These are phyloP conservation scores for Popillia japonica DNA, from an alignment of 1,140 invertebrate species.

Conservation along the genomic window DNA sequence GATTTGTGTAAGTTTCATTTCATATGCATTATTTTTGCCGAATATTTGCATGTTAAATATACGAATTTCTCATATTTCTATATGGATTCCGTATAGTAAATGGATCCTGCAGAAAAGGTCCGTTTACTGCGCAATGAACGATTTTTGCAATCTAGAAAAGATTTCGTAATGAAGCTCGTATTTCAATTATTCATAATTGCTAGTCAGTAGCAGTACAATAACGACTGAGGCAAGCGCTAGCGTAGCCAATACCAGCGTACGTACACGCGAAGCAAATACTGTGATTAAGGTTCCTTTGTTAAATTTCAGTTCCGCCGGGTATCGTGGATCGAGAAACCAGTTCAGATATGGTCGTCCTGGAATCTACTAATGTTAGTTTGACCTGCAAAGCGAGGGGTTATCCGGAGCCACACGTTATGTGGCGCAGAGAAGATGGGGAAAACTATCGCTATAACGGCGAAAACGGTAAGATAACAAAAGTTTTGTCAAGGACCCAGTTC, in stretches of 20 bases:
- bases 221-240: not conserved
- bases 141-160: not conserved
- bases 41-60: too few relatives aligned
- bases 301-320: slow-evolving; percentile 75
- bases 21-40: too few relatives aligned
- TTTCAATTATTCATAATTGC: slow-evolving; percentile 32
- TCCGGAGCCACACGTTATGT: slow-evolving; percentile 90
- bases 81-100: too few relatives aligned
- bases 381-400: slow-evolving; percentile 88
- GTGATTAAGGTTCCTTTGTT: slow-evolving; percentile 31
- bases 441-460: slow-evolving; percentile 87
- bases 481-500: slow-evolving; percentile 8
- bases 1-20: too few relatives aligned
- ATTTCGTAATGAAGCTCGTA: not conserved
- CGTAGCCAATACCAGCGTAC: not conserved
- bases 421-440: slow-evolving; percentile 87
- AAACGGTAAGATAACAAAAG: slow-evolving; percentile 67
- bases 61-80: too few relatives aligned
- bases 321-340: slow-evolving; percentile 87
- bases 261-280: not conserved
- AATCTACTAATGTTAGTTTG: slow-evolving; percentile 86
- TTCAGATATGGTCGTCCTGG: slow-evolving; percentile 88
- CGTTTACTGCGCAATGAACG: not conserved
- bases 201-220: slow-evolving; percentile 5
- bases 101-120: not conserved